Conservation (phyloP, 1,140 invertebrate species). For the Papilio aristodemus region DNA sequence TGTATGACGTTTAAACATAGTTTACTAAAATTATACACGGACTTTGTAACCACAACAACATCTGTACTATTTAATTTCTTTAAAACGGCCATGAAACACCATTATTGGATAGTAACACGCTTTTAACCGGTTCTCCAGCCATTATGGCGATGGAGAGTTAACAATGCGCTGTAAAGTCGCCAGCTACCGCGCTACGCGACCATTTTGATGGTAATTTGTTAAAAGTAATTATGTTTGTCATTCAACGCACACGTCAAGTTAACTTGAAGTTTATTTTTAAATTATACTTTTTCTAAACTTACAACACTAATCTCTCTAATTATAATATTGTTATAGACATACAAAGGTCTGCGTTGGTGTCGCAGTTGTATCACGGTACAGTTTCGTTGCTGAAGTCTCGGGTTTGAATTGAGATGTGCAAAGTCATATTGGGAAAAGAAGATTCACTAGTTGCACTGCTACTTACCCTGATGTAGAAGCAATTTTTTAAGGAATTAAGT, state of each 20-base stretch:
- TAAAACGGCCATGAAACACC: slow-evolving; percentile 2
- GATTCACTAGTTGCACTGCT: too few relatives aligned
- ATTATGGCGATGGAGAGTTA: background rate
- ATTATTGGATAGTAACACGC: background rate
- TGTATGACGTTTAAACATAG: background rate
- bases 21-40: background rate
- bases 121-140: background rate
- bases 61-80: slow-evolving; percentile 7
- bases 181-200: slow-evolving; percentile 62
- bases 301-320: slow-evolving; percentile 2
- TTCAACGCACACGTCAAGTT: slow-evolving; percentile 38
- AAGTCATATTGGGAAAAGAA: too few relatives aligned
- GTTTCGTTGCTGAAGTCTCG: too few relatives aligned
- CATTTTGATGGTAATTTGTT: slow-evolving; percentile 65
- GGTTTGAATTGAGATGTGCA: too few relatives aligned
- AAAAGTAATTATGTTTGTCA: slow-evolving; percentile 49
- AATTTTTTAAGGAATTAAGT: too few relatives aligned
- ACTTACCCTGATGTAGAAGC: too few relatives aligned
- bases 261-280: slow-evolving; percentile 26
- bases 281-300: slow-evolving; percentile 24
- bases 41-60: background rate
- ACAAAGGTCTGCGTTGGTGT: too few relatives aligned
- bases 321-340: background rate
- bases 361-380: too few relatives aligned
- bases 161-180: slow-evolving; percentile 31